A percentile compares a stretch with the other conserved stretches of the same genome.
Evolutionary conservation across 2,797 vertebrate species (phyloP).

Genomic region (Hapalemur alaotrensis): DNA sequence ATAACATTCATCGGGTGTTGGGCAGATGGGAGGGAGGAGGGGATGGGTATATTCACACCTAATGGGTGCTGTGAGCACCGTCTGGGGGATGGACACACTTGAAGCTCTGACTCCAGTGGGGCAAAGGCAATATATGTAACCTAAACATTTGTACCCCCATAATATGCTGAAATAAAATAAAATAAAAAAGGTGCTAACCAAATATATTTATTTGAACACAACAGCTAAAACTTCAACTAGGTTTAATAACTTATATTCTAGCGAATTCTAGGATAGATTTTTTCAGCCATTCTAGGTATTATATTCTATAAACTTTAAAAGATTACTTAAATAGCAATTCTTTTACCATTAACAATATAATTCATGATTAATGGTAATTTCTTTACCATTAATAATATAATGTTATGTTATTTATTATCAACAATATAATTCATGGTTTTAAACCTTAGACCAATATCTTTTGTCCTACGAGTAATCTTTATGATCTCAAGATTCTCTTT

Average conservation of each 20-base stretch:
- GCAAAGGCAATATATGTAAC: too few species aligned
- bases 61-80: too few species aligned
- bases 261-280: neutral
- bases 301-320: neutral
- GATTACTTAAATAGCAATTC: neutral
- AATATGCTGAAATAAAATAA: too few species aligned
- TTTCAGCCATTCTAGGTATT: neutral
- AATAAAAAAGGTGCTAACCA: neutral
- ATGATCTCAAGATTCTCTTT: neutral
- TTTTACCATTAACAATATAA: neutral
- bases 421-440: neutral
- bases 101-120: too few species aligned
- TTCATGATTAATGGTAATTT: neutral
- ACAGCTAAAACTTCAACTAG: neutral
- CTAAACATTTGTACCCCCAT: too few species aligned
- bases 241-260: neutral
- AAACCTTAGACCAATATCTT: neutral
- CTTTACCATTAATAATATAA: neutral
- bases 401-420: neutral
- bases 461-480: neutral
- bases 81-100: too few species aligned
- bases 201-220: neutral
- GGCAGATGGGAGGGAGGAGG: too few species aligned
- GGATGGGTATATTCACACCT: too few species aligned
- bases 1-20: too few species aligned